phyloP scores from a whole-genome alignment of 1,140 invertebrate species.

The Sarcophaga peregrina region DNA sequence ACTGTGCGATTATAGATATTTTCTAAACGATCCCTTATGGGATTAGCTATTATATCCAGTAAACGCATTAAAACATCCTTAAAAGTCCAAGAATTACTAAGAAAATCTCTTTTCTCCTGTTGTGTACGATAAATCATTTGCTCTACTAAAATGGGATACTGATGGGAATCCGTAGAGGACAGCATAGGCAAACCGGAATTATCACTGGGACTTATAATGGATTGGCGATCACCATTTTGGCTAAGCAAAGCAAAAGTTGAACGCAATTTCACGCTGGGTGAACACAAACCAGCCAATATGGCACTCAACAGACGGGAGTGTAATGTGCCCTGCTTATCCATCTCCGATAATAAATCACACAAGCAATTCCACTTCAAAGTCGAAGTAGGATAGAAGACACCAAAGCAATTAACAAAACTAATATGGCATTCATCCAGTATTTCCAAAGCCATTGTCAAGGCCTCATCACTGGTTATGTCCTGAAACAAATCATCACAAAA shows the following conservation, averaged over 20 bases:
- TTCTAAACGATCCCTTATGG: constrained; percentile 74
- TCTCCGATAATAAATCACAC: constrained; percentile 84
- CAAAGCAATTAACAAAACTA: constrained; percentile 92
- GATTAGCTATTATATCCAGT: constrained; percentile 82
- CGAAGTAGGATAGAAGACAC: constrained; percentile 95
- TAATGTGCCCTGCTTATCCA: constrained; percentile 72
- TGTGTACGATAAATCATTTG: constrained; percentile 83
- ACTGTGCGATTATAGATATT: constrained; percentile 60
- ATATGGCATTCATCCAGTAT: constrained; percentile 91
- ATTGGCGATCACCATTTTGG: constrained; percentile 68
- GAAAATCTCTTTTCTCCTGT: constrained; percentile 70
- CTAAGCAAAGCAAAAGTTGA: constrained; percentile 78
- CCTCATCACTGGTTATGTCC: constrained; percentile 63
- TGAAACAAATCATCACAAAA: constrained; percentile 79
- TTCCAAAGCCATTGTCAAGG: constrained; percentile 72
- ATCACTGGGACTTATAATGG: constrained; percentile 75
- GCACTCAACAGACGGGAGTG: constrained; percentile 80
- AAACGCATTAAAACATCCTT: constrained; percentile 86
- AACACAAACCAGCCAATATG: constrained; percentile 83
- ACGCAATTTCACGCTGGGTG: constrained; percentile 80
- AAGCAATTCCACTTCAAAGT: constrained; percentile 92
- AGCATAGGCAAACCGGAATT: constrained; percentile 78
- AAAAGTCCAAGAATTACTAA: constrained; percentile 76
- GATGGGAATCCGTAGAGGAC: constrained; percentile 77
- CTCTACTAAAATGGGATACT: constrained; percentile 83